phyloP scores from a whole-genome alignment of 2,113 vertebrate species.

The Eurypyga helias region DNA sequence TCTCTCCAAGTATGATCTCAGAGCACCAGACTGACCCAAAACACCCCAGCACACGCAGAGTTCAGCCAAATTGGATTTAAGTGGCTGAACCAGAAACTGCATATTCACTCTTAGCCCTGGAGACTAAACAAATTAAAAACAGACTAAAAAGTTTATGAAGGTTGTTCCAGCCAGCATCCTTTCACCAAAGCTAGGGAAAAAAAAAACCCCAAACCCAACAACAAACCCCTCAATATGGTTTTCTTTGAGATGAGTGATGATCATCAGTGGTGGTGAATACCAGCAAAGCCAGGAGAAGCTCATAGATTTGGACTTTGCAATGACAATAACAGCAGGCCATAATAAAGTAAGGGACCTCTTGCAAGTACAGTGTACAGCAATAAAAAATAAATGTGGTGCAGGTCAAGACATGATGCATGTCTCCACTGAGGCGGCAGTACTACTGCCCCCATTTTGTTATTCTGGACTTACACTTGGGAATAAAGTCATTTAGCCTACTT shows the following conservation, averaged over 20 bases:
- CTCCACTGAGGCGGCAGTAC: neutral
- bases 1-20: neutral
- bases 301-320: neutral
- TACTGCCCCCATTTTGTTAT: neutral
- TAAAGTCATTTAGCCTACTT: neutral
- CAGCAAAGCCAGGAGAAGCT: neutral
- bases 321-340: neutral
- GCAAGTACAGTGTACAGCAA: neutral
- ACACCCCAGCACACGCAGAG: neutral
- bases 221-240: neutral
- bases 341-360: neutral
- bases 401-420: neutral
- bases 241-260: neutral
- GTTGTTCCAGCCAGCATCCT: neutral
- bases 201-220: fast-evolving
- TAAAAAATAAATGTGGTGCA: neutral
- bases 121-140: neutral
- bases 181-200: neutral
- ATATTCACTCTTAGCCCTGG: neutral
- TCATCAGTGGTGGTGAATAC: neutral
- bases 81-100: neutral
- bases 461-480: neutral
- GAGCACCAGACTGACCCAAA: fast-evolving
- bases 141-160: neutral
- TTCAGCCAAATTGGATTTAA: neutral